Conservation (phyloP, 30 jellyfish, hydroid and myxozoan species). For the Pelagia noctiluca region DNA sequence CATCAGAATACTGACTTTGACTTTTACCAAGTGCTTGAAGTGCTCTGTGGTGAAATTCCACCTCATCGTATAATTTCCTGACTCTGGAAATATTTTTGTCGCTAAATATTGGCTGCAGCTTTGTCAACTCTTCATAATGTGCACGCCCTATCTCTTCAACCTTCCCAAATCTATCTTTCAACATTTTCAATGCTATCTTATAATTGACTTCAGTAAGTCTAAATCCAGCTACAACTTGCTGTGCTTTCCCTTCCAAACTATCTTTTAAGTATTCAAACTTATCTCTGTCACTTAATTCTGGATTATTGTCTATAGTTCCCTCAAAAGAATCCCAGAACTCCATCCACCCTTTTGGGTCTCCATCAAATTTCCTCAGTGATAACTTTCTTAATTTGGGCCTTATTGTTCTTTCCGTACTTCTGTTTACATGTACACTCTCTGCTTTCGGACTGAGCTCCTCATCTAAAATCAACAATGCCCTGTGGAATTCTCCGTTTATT, state of each 20-base stretch:
- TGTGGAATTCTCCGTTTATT: slow-evolving; percentile 2
- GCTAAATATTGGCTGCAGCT: slow-evolving; percentile 17
- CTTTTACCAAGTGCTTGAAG: slow-evolving; percentile 36
- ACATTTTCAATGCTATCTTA: slow-evolving; percentile 15
- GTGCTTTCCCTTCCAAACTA: slow-evolving; percentile 5
- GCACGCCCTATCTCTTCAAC: slow-evolving; percentile 24
- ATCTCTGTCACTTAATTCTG: slow-evolving; percentile 13
- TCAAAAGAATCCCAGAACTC: slow-evolving; percentile 20
- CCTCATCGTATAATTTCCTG: slow-evolving; percentile 29
- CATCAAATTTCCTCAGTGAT: neutral
- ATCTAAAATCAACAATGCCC: slow-evolving; percentile 15
- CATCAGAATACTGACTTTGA: slow-evolving; percentile 50
- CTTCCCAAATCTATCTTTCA: slow-evolving; percentile 55
- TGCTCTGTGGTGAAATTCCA: slow-evolving; percentile 3
- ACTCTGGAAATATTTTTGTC: slow-evolving; percentile 17
- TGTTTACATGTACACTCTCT: neutral
- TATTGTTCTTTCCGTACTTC: neutral
- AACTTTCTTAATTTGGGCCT: neutral
- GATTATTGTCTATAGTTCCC: neutral
- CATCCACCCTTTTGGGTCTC: slow-evolving; percentile 20
- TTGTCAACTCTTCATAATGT: slow-evolving; percentile 29
- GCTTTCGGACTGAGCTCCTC: neutral
- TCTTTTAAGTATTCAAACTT: neutral
- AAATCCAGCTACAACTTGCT: slow-evolving; percentile 31
- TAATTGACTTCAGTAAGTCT: slow-evolving; percentile 38